Conservation (phyloP, 2,888 invertebrate genomes). For the Muschampia plurimacula region DNA sequence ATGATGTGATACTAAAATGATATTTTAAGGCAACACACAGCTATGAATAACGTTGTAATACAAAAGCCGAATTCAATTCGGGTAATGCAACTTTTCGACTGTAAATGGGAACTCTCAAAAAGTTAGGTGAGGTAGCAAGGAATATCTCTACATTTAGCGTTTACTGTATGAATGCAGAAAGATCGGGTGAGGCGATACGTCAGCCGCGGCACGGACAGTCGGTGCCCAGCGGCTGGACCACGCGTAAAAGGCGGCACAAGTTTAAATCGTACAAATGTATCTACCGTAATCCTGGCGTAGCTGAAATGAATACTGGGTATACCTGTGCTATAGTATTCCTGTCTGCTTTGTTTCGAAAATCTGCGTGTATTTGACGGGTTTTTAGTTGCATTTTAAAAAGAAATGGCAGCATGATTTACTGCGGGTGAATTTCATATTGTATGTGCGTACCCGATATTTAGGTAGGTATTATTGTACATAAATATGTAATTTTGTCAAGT, state of each 20-base stretch:
- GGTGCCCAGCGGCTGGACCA: conserved; percentile 53
- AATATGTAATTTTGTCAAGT: too few species aligned
- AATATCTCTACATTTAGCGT: conserved; percentile 75
- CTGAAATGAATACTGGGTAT: conserved; percentile 28
- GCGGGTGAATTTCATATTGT: too few species aligned
- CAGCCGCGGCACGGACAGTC: conserved; percentile 51
- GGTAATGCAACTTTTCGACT: conserved; percentile 77
- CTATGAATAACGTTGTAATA: conserved; percentile 52
- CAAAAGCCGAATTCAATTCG: conserved; percentile 74
- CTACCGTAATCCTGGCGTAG: conserved; percentile 48
- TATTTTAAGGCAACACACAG: conserved; percentile 23
- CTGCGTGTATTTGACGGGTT: neutral
- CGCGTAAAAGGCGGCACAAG: conserved; percentile 55
- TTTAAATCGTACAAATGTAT: conserved; percentile 60
- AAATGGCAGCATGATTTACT: neutral
- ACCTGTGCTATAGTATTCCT: conserved; percentile 11
- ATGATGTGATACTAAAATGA: conserved; percentile 24
- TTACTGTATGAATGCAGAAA: conserved; percentile 76
- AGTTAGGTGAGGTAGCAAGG: conserved; percentile 68
- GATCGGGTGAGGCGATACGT: conserved; percentile 76
- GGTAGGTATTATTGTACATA: too few species aligned
- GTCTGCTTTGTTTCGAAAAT: conserved; percentile 32
- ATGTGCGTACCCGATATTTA: too few species aligned
- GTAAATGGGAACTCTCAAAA: conserved; percentile 70
- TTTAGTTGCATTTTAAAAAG: neutral